These are phyloP conservation scores for Dicerorhinus sumatrensis DNA, from an alignment of 2,113 vertebrate species.

Conservation along the genomic window DNA sequence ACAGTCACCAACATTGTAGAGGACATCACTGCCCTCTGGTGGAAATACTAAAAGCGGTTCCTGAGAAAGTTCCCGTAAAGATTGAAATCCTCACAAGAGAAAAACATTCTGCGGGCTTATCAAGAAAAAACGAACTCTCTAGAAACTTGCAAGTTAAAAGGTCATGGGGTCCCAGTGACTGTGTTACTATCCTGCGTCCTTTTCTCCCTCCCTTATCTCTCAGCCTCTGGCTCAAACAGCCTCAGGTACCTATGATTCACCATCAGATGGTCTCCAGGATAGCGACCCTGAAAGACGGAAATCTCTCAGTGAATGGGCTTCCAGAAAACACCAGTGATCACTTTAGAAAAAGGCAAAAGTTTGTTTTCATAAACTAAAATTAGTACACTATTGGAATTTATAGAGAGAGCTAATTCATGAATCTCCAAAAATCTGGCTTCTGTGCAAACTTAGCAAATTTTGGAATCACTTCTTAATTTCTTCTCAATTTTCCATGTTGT, in stretches of 20 bases:
- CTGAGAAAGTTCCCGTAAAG: background rate
- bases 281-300: background rate
- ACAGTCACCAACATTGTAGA: background rate
- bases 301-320: background rate
- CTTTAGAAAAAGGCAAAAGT: background rate
- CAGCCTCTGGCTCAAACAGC: background rate
- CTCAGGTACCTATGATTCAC: background rate
- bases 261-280: background rate
- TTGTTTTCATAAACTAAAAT: background rate
- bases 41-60: conserved; percentile 35
- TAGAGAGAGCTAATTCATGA: background rate
- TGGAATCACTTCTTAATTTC: background rate
- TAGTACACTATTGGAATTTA: background rate
- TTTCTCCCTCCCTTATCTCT: background rate
- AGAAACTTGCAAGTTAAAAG: background rate
- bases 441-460: background rate
- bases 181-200: background rate
- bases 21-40: conserved; percentile 64
- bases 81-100: background rate
- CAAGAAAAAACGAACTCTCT: background rate
- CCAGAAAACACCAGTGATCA: background rate
- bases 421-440: background rate
- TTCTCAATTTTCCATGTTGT: background rate
- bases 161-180: background rate
- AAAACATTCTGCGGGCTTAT: background rate